Evolutionary conservation across 2,797 vertebrate genomes (phyloP), one percentile per base, ranked within the genome.

Genomic region (Anas acuta): DNA sequence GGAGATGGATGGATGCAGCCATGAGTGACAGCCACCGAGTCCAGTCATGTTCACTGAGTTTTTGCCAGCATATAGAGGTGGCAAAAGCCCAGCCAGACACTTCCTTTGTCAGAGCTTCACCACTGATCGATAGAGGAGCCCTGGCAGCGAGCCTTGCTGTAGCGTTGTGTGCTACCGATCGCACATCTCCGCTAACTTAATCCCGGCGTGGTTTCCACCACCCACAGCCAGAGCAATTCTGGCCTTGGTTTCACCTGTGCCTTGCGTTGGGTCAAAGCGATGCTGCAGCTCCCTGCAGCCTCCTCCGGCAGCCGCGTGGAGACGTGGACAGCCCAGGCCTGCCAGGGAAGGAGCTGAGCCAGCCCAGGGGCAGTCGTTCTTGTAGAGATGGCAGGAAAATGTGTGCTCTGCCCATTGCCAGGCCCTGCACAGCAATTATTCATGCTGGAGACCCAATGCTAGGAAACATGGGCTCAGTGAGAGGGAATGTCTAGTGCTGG

Each of bases 101-200:
- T 17, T 4, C 70, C 26, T 16, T 16, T 4, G 13, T 30, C 54
- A 75, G 28, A 67, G n/a, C 47, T 58, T 39, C 1, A 0, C 26
- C 1, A 2, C 6, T 4, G 30, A 10, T 41, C 0, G 4, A 4
- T 1, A 20, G 43, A 66, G 41, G 47, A 53, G 11, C 23, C 18
- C n/a, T 39, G 32, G 43, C 65, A 74, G 53, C 28, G n/a, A 11
- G 1, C 7, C 30, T 45, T 2, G 4, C 26, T 32, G 74, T 4
- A 13, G 60, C 65, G 7, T 9, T 0, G 0, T 0, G 25, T 3
- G 19, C 12, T 51, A 14, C 39, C 0, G 0, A 0, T 0, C 2
- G 13, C 1, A 1, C 3, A 13, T 41, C 71, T 17, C 79, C 6
- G 9, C 81, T 57, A 0, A 0, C 35, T 45, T 0, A 3, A 3